Base-by-base conservation (phyloP, 2,797 vertebrate genomes). In the Staurois parvus region DNA sequence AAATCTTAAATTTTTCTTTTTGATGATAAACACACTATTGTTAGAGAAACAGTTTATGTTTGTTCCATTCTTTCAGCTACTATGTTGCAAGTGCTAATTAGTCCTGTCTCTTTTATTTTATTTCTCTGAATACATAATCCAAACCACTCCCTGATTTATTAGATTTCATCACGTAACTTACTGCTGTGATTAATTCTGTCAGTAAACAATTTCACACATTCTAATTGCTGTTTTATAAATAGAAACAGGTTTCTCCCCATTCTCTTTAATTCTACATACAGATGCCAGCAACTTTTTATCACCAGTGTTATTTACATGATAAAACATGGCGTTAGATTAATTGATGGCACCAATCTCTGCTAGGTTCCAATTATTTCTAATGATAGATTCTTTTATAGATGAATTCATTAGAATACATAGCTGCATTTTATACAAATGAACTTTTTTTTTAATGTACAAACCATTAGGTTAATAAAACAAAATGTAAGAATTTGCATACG, bases 131-230 rank as follows among this genome's bases (percentile, higher is more conserved):
- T 74, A 67, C 26, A 21, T 75, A 32, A 30, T 48, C 19, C n/a
- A 69, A 34, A 76, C 42, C 72, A 28, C 72, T 40, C 45, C 78
- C 78, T 76, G 78, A 81, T 81, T 85, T 81, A 85, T 68, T 76
- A 26, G 62, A 29, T 76, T 85, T 85, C 76, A 42, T 81, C 64
- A 85, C 45, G 34, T 69, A 80, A 70, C 37, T 29, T 73, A 52
- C 4, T 75, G 73, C 10, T 67, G 9, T 52, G 26, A 79, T 79
- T 52, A 73, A 74, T 79, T 75, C 59, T 85, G 77, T 75, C 77
- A 85, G 56, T 74, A 79, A 74, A 67, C 30, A 26, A 37, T 79
- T 79, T 85, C 77, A 81, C 84, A 76, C 78, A 81, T 76, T 70
- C 32, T 76, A 76, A 72, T 86, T 34, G 24, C 30, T 21, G 24